These are phyloP conservation scores for Diphyllodes magnificus DNA, from an alignment of 2,113 vertebrate genomes.

Conservation along the genomic window DNA sequence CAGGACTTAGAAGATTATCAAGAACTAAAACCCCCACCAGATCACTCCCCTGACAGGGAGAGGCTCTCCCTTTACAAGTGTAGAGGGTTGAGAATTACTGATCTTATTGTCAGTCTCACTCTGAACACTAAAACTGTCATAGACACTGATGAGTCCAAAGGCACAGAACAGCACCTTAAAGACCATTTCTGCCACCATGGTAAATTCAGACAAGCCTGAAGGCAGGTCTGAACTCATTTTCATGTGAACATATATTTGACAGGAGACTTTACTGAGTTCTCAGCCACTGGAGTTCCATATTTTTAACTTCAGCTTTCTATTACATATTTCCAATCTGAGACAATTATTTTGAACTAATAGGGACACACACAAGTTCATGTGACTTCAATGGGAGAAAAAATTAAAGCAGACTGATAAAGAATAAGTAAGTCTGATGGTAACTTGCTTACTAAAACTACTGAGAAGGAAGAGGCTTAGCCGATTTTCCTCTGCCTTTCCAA, in stretches of 20 bases:
- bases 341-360: background rate
- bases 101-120: background rate
- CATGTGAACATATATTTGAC: background rate
- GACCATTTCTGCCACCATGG: background rate
- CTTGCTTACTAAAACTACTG: background rate
- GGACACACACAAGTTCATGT: background rate
- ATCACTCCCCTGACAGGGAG: background rate
- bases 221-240: background rate
- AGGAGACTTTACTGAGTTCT: background rate
- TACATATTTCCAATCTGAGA: background rate
- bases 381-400: background rate
- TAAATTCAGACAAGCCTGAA: background rate
- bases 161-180: background rate
- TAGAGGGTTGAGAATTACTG: background rate
- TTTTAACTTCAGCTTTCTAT: background rate
- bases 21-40: background rate
- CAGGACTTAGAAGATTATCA: background rate
- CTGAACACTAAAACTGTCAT: accelerated
- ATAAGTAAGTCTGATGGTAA: background rate
- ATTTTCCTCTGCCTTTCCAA: background rate
- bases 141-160: background rate
- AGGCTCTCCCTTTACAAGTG: background rate
- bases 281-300: accelerated
- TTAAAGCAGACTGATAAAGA: background rate
- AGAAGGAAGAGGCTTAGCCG: background rate